These are phyloP conservation scores for Bungarus multicinctus DNA, from an alignment of 2,113 vertebrate species.

Conservation along the genomic window DNA sequence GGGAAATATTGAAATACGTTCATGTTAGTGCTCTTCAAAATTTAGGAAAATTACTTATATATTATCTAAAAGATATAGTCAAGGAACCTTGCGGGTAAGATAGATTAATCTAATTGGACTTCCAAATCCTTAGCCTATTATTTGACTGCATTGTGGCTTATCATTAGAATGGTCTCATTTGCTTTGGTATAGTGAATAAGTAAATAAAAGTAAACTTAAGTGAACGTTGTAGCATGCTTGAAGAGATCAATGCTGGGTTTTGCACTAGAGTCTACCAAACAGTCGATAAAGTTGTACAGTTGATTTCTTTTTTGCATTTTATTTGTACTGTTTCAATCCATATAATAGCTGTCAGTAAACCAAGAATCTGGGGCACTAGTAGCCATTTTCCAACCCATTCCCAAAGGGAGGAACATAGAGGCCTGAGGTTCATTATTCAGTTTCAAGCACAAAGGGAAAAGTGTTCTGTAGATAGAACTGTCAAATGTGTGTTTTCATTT, in stretches of 20 bases:
- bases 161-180: neutral
- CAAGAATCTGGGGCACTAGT: neutral
- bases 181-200: neutral
- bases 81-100: neutral
- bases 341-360: neutral
- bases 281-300: neutral
- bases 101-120: neutral
- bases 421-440: neutral
- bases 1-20: neutral
- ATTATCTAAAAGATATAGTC: neutral
- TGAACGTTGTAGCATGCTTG: neutral
- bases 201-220: neutral
- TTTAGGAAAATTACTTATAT: neutral
- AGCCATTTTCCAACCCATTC: neutral
- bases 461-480: neutral
- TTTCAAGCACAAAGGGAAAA: neutral
- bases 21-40: neutral
- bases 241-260: neutral
- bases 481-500: constrained; percentile 33
- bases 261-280: constrained; percentile 5
- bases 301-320: neutral
- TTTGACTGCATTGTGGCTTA: neutral
- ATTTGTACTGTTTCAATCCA: neutral
- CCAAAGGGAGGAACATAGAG: neutral
- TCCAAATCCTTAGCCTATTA: neutral